Evolutionary conservation across 2,113 vertebrate genomes (phyloP), one percentile per base, ranked within the genome.

Genomic region (Aleadryas rufinucha): DNA sequence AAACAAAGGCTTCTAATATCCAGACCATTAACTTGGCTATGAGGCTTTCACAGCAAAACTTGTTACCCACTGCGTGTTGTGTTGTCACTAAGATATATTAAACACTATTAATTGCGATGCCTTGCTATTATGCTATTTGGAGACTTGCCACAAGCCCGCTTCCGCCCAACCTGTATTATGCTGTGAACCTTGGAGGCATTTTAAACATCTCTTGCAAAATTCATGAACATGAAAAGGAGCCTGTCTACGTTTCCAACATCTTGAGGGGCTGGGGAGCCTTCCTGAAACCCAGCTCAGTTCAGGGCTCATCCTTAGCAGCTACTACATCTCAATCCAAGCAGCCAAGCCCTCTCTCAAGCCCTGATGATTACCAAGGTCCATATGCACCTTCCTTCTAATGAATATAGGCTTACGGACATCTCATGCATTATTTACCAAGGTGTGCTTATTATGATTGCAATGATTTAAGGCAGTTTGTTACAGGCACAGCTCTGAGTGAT

Each of bases 401-500:
- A 97, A 97, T 90, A 88, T 72, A 91, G 96, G 94, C 96, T 94
- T 91, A 76, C 6, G 64, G 89, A 82, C 47, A 26, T 63, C 90
- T 94, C 95, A 96, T 93, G 90, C 69, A 84, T 97, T 97, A 96
- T 97, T 98, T 95, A 97, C 96, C 94, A 89, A 97, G 93, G 94
- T 94, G 96, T 42, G 82, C 93, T 95, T 94, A 89, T 95, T 96
- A 93, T 97, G 91, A 93, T 95, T 96, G 95, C 95, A 96, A 64
- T 98, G 95, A 98, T 97, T 97, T 91, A 97, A 96, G 96, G 94
- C 95, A 93, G 95, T 97, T 97, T 97, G 95, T 97, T 94, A 88
- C 79, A 86, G 87, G 87, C 93, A 93, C 87, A 97, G 94, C 95
- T 92, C 95, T 83, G 93, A 93, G 93, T 92, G 97, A 97, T 93